Evolutionary conservation across 1,140 invertebrate species (phyloP), one percentile per base, ranked within the genome.

Genomic region (Diorhabda elongata): DNA sequence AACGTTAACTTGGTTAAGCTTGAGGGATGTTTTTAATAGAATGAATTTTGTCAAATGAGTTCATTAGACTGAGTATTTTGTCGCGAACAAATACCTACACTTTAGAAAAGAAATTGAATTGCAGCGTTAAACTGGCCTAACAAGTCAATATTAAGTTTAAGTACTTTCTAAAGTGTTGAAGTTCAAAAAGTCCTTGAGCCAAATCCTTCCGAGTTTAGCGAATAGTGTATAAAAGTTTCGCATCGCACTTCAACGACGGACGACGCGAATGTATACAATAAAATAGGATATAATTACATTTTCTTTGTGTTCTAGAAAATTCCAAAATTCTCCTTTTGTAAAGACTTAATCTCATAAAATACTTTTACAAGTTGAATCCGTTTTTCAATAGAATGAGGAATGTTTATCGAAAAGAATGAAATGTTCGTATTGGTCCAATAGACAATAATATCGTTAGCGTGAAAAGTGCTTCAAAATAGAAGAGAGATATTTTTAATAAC

Each of bases 281-380:
- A 52, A 52, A 52, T n/a, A 52, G 47, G 47, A 52, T 52, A 52
- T 52, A 52, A 52, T 52, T n/a, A 52, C 47, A 52, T 52, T 52
- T 52, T 52, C 47, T 52, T 52, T 52, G 47, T 52, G 47, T 52
- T 52, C 47, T 6, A n/a, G 6, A 52, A 52, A 52, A 52, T 52
- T 52, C 47, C 47, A 8, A 52, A 6, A 52, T 6, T 52, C 47
- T 52, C n/a, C n/a, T n/a, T n/a, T 6, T 52, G 47, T n/a, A n/a
- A 52, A 52, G 47, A 52, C 47, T 52, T 52, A 8, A 52, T 52
- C 4, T 52, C 6, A 52, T 52, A 52, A 52, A 52, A 52, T 52
- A 52, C 6, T 52, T 52, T 52, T n/a, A n/a, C 6, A 26, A 26
- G 26, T 26, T 26, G 26, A 26, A 26, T 26, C 26, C 26, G 26